Percentiles rank a stretch among this genome's conserved stretches.
phyloP scores from a whole-genome alignment of 2,113 vertebrate species.

The Ginglymostoma cirratum region DNA sequence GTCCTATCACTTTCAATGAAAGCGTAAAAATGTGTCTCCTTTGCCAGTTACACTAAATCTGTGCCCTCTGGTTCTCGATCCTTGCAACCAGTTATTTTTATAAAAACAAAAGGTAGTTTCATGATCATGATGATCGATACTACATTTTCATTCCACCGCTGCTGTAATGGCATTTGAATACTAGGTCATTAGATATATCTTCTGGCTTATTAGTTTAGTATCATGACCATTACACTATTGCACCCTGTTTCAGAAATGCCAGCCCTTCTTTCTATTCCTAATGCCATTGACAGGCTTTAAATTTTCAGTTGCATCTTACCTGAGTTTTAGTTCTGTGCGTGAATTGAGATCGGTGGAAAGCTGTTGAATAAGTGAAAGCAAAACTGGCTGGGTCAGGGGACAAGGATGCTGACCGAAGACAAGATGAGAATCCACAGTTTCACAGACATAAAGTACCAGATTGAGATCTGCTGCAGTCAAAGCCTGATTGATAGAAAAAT shows the following conservation, averaged over 20 bases:
- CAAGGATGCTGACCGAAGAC: slow-evolving; percentile 88
- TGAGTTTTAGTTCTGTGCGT: slow-evolving; percentile 88
- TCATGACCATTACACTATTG: neutral
- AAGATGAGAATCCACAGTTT: slow-evolving; percentile 89
- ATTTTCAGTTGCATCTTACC: slow-evolving; percentile 58
- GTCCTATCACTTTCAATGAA: no score
- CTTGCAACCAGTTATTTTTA: neutral
- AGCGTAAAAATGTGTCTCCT: no score
- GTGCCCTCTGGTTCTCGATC: no score
- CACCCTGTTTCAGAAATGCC: neutral
- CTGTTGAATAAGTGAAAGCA: slow-evolving; percentile 97
- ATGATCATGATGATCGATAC: no score
- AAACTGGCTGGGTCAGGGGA: slow-evolving; percentile 87
- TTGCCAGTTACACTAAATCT: no score
- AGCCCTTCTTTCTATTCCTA: neutral
- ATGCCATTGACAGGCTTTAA: neutral
- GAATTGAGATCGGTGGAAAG: slow-evolving; percentile 86
- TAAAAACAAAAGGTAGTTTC: neutral
- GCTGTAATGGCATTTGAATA: neutral
- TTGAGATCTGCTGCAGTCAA: slow-evolving; percentile 92
- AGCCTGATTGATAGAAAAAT: slow-evolving; percentile 62
- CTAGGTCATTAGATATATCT: neutral
- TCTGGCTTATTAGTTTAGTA: neutral
- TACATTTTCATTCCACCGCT: neutral
- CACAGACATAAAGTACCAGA: slow-evolving; percentile 90